Evolutionary conservation across 2,797 vertebrate species (phyloP).

Genomic region (Helostoma temminkii): DNA sequence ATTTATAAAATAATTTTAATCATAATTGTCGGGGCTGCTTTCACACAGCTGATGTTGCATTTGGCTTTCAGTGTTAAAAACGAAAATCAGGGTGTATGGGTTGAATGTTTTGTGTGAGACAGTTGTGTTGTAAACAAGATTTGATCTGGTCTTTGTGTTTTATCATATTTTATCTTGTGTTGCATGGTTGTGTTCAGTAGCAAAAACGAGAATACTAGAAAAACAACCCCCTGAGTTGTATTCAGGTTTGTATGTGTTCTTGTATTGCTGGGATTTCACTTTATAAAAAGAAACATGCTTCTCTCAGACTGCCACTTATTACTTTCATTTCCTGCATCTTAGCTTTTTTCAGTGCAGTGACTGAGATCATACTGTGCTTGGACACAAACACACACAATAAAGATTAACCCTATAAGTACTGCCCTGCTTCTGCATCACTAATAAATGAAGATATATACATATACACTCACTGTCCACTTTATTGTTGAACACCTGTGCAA

Average conservation of each 20-base stretch:
- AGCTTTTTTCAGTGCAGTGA: conserved; percentile 1
- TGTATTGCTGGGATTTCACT: conserved; percentile 17
- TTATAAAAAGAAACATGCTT: conserved; percentile 16
- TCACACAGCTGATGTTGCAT: not conserved
- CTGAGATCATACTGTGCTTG: not conserved
- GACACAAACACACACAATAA: not conserved
- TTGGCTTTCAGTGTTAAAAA: too few relatives aligned
- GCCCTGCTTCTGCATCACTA: not conserved
- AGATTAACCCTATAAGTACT: not conserved
- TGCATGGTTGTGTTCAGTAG: too few relatives aligned
- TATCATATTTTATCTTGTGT: too few relatives aligned
- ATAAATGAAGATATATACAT: too few relatives aligned
- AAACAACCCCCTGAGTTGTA: too few relatives aligned
- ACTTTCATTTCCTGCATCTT: conserved; percentile 51
- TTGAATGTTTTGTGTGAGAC: too few relatives aligned
- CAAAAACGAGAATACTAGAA: too few relatives aligned
- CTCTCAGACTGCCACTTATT: conserved; percentile 23
- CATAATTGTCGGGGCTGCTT: not conserved
- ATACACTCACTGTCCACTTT: too few relatives aligned
- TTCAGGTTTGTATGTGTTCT: conserved; percentile 7
- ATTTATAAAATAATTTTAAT: not conserved
- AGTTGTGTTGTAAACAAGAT: too few relatives aligned
- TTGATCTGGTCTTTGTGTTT: too few relatives aligned
- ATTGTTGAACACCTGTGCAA: too few relatives aligned
- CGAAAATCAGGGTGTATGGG: too few relatives aligned